Base-by-base conservation (phyloP, 2,113 vertebrate species). In the Stegastes partitus region DNA sequence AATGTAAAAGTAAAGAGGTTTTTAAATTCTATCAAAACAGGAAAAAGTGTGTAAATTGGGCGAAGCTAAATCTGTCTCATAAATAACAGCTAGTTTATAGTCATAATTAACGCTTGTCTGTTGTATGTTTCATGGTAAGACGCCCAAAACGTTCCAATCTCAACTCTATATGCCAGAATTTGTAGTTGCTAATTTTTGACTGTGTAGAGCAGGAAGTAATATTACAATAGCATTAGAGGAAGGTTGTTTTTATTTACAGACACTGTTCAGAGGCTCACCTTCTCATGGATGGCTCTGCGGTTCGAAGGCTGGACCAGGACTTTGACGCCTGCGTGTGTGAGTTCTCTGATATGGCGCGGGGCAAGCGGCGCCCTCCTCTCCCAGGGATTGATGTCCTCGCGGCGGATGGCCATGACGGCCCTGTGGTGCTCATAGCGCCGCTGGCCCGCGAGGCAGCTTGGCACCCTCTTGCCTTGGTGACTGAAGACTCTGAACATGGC, bases 261-360 rank as follows among this genome's bases (percentile, higher is more conserved):
- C 3, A 0, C 5, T 1, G 1, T 12, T 26, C 3, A 1, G 45
- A 2, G 11, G 37, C 68, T 94, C 47, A 99, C 98, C 95, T 96
- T 96, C 82, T 99, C 97, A 1, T 98, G 97, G 82, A 99, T 97
- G 72, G 98, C 96, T 83, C 98, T 94, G 64, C 97, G 93, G 81
- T 99, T 99, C 31, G 97, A 99, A 0, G 97, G 98, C 56, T 99
- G 98, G 21, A 99, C 96, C 74, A 99, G 90, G 67, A 99, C 97
- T 86, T 96, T 98, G 85, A 98, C 95, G 0, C 97, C 98, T 42
- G 96, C 94, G n/a, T 94, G 93, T 25, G 97, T 97, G 74, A 99
- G 89, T 47, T 97, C 96, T 64, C 95, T 97, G 56, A 99, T 89
- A 14, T 99, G 98, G 16, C 92, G 96, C 0, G 98, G 98, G 14